These are phyloP conservation scores for Gasteruption jaculator DNA, from an alignment of 2,888 invertebrate species.

Conservation along the genomic window DNA sequence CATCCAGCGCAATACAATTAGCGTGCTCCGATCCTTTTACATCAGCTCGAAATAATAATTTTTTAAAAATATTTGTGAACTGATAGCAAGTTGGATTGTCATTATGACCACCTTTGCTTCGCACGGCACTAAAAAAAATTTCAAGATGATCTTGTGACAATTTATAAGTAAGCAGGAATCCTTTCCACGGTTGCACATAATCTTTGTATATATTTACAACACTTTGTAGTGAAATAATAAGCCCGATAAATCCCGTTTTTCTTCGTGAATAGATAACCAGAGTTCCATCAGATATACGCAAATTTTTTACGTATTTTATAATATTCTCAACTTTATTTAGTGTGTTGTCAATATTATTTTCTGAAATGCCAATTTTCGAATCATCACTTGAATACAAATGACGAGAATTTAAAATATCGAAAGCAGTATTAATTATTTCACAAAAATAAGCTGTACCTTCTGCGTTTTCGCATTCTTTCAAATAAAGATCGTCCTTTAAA, in stretches of 20 bases:
- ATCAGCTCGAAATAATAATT: conserved; percentile 11
- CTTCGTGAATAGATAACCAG: conserved; percentile 13
- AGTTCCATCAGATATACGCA: conserved; percentile 3
- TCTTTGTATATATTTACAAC: conserved; percentile 10
- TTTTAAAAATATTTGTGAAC: conserved; percentile 9
- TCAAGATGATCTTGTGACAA: conserved; percentile 23
- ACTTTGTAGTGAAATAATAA: conserved; percentile 6
- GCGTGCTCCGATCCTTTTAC: conserved; percentile 13
- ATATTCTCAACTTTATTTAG: neutral
- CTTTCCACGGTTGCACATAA: neutral
- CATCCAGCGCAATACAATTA: conserved; percentile 19
- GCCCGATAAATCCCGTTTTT: conserved; percentile 25
- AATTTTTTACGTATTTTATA: neutral
- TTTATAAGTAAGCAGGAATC: conserved; percentile 19
- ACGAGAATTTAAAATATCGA: conserved; percentile 31
- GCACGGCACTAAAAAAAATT: conserved; percentile 19
- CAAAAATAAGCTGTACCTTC: conserved; percentile 25
- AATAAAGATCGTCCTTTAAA: conserved; percentile 14
- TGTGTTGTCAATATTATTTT: conserved; percentile 7
- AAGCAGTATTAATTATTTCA: conserved; percentile 25
- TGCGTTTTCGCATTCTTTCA: conserved; percentile 16
- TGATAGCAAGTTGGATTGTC: conserved; percentile 19
- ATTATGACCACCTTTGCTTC: conserved; percentile 18
- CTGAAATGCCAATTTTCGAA: conserved; percentile 17
- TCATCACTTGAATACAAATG: conserved; percentile 18